These are phyloP conservation scores for Atopsyche davidsoni DNA, from an alignment of 1,140 invertebrate species.

Conservation along the genomic window DNA sequence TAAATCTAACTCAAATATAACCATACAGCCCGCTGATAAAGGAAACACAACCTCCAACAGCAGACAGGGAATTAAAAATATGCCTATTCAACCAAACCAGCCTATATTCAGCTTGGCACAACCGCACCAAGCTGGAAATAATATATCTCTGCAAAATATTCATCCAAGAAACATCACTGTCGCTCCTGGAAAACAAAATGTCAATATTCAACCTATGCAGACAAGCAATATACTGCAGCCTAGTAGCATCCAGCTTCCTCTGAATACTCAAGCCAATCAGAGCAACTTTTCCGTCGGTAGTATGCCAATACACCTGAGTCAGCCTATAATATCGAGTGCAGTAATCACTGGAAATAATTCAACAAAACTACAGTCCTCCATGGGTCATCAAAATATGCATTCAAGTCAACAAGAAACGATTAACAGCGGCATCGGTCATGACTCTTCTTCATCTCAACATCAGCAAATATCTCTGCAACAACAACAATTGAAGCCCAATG, in stretches of 20 bases:
- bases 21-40: conserved; percentile 47
- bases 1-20: conserved; percentile 44
- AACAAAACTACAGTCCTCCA: conserved; percentile 5
- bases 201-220: conserved; percentile 24
- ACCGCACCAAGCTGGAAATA: conserved; percentile 22
- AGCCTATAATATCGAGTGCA: conserved; percentile 22
- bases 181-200: conserved; percentile 21
- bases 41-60: conserved; percentile 13
- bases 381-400: conserved; percentile 2
- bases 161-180: conserved; percentile 23
- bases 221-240: conserved; percentile 18
- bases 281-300: conserved; percentile 17
- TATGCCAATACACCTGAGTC: conserved; percentile 21
- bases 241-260: conserved; percentile 18
- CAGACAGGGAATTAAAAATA: conserved; percentile 20
- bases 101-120: conserved; percentile 26
- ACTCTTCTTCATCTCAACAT: not conserved
- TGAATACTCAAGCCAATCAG: conserved; percentile 20
- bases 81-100: conserved; percentile 25
- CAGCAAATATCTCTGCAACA: conserved; percentile 15
- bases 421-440: not conserved
- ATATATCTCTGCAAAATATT: conserved; percentile 20
- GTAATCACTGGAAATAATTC: conserved; percentile 11
- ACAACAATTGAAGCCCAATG: conserved; percentile 11
- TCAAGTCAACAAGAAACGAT: conserved; percentile 13